These are phyloP conservation scores for Aurelia sp. DNA, from an alignment of 30 jellyfish, hydroid and myxozoan species.

Conservation along the genomic window DNA sequence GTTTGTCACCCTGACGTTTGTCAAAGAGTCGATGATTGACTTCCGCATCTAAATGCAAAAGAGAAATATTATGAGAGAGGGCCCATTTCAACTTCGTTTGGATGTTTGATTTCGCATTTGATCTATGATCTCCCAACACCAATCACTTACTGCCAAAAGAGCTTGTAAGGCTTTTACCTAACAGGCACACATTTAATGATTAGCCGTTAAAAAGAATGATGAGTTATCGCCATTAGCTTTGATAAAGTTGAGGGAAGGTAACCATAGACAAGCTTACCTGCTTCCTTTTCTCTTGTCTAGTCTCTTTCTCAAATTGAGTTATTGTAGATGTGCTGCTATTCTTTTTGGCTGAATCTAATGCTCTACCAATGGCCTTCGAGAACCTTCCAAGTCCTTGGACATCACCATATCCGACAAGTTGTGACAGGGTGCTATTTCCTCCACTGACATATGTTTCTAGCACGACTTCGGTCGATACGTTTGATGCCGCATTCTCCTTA, in stretches of 20 bases:
- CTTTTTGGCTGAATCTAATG: constrained; percentile 32
- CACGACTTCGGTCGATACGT: constrained; percentile 2
- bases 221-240: too few species aligned
- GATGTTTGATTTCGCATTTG: too few species aligned
- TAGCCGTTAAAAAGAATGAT: too few species aligned
- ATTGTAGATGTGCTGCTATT: not conserved
- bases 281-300: constrained; percentile 22
- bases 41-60: constrained; percentile 23
- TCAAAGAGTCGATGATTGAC: constrained; percentile 11
- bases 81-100: too few species aligned
- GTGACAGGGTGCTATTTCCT: constrained; percentile 28
- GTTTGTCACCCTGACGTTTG: constrained; percentile 26
- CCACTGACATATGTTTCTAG: constrained; percentile 36
- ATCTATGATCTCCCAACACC: too few species aligned
- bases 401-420: constrained; percentile 21
- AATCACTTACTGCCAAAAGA: too few species aligned
- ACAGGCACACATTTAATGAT: too few species aligned
- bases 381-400: constrained; percentile 45
- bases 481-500: too few species aligned
- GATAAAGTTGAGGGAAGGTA: too few species aligned
- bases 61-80: too few species aligned
- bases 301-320: constrained; percentile 3
- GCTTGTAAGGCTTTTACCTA: too few species aligned
- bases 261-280: not conserved
- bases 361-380: constrained; percentile 25